phyloP scores from a whole-genome alignment of 2,888 invertebrate genomes.

The Ganaspis brasiliensis region DNA sequence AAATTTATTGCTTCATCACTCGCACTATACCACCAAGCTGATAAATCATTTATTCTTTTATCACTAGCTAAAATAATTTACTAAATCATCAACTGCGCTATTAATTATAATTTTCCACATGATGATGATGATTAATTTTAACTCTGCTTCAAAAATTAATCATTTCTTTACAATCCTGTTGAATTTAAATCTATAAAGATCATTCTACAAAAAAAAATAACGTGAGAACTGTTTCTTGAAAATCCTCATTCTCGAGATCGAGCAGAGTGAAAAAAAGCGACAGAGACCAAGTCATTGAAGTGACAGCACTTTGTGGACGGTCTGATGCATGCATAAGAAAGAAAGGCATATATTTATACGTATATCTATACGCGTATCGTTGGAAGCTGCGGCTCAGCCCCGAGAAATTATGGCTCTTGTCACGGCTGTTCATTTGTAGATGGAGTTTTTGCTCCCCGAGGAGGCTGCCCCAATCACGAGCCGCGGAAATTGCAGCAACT shows the following conservation, averaged over 20 bases:
- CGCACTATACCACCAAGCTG: no score
- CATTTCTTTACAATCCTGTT: no score
- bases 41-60: no score
- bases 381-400: constrained; percentile 76
- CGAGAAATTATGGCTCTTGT: constrained; percentile 87
- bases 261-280: neutral
- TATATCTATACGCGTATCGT: constrained; percentile 55
- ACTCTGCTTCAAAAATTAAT: no score
- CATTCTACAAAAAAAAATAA: no score
- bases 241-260: neutral
- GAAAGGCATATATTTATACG: constrained; percentile 25
- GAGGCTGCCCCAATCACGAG: constrained; percentile 86
- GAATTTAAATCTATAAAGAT: no score
- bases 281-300: constrained; percentile 20
- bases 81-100: no score
- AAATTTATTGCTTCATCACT: constrained; percentile 7
- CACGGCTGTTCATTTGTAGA: constrained; percentile 88
- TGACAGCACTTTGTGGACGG: neutral
- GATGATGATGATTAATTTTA: no score
- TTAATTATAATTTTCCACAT: no score
- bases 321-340: constrained; percentile 33
- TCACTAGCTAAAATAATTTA: no score
- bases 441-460: constrained; percentile 86
- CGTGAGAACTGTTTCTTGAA: neutral
- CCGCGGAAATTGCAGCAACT: constrained; percentile 85